Evolutionary conservation across 2,888 invertebrate species (phyloP).

Genomic region (Andrena bicolor): DNA sequence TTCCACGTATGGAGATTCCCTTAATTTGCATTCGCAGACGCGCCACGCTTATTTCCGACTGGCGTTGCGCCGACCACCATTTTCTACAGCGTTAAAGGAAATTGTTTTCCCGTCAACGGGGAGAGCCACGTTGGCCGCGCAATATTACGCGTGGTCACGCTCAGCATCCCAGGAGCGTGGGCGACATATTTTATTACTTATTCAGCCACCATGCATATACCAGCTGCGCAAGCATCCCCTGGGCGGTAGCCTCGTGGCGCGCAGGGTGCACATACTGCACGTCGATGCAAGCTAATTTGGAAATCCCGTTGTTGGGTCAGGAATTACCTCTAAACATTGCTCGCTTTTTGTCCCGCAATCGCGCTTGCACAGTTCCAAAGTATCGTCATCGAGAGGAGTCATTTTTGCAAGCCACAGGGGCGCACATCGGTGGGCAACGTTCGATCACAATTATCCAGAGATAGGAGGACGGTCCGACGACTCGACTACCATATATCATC

Average conservation of each 20-base stretch:
- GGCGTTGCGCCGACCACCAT: constrained; percentile 15
- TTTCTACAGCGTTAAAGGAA: constrained; percentile 57
- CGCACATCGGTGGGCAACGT: neutral
- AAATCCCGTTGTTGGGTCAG: constrained; percentile 24
- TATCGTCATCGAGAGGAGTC: too few relatives aligned
- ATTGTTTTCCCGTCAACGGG: constrained; percentile 65
- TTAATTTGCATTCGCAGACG: constrained; percentile 25
- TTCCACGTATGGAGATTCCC: constrained; percentile 29
- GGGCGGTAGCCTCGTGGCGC: constrained; percentile 16
- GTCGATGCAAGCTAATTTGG: constrained; percentile 47
- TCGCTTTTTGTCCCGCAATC: neutral
- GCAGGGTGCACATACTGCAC: neutral
- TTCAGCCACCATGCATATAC: constrained; percentile 54
- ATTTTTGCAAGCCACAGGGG: too few relatives aligned
- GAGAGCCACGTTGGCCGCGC: constrained; percentile 22
- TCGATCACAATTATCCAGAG: constrained; percentile 27
- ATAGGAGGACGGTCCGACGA: constrained; percentile 13
- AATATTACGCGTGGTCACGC: constrained; percentile 66
- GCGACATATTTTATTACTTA: constrained; percentile 71
- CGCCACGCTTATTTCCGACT: constrained; percentile 19
- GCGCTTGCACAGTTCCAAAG: too few relatives aligned
- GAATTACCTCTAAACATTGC: constrained; percentile 20
- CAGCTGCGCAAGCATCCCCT: constrained; percentile 37
- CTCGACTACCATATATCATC: constrained; percentile 43
- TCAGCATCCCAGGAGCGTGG: constrained; percentile 57